Base-by-base conservation (phyloP, 2,797 vertebrate species). In the Apogon hyalosoma region DNA sequence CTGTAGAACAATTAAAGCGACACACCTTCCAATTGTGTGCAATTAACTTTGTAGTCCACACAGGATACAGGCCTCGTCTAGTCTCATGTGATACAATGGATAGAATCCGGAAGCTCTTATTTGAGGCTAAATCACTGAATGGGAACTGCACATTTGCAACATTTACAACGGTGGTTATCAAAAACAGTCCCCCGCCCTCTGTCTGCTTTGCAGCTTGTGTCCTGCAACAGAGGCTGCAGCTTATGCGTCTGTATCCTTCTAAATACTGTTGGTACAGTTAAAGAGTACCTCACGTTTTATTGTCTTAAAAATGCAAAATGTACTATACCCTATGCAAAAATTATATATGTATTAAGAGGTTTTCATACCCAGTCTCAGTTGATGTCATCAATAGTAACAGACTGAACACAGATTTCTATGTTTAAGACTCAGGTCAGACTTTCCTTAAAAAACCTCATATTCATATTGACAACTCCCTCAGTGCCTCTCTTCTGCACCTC, bases 1-100 rank as follows among this genome's bases (percentile, higher is more conserved):
- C 57, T 48, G 41, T 42, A 53, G 71, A 73, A 78, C 60, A 80
- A 80, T 86, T 79, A 83, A 75, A 78, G 61, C 0, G 77, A 36
- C 85, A 77, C 84, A 82, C 79, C 81, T 88, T 81, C 76, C 70
- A 69, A 63, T 85, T 82, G 75, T 79, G 56, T 67, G 63, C 60
- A 77, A 78, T 85, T 87, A 87, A 73, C 73, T 83, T 47, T 80
- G 75, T 77, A 66, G 72, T 85, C 48, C 49, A 63, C 63, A 80
- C 80, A 84, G 82, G 86, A 87, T 73, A 46, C 53, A 38, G 64
- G 47, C 73, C 65, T 79, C 19, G 28, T 71, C 66, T 46, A 6
- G 55, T 73, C 66, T 46, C 49, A 13, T 41, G 56, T 10, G n/a
- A 49, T 47, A 76, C 82, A 87, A 84, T 80, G 75, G 65, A 63